These are phyloP conservation scores for Scopus umbretta DNA, from an alignment of 2,113 vertebrate species.

Conservation along the genomic window DNA sequence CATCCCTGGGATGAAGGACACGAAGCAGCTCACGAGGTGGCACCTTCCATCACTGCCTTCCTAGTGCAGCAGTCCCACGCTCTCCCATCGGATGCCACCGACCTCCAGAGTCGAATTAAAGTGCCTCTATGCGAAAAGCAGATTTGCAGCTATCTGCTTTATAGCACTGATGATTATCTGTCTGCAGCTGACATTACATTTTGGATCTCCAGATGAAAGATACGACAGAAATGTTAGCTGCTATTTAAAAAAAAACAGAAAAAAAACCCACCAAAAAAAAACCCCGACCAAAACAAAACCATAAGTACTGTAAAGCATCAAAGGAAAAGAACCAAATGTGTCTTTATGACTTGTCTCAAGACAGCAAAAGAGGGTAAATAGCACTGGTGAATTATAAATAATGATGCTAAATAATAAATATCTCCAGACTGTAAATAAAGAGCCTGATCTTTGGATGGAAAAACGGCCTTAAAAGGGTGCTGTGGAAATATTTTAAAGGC, in stretches of 20 bases:
- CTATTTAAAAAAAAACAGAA: not conserved
- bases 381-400: conserved; percentile 3
- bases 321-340: not conserved
- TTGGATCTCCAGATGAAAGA: not conserved
- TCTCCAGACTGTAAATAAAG: not conserved
- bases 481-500: not conserved
- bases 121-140: not conserved
- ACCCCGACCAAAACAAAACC: too few relatives aligned
- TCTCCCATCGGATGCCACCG: not conserved
- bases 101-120: fast-evolving
- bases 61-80: fast-evolving
- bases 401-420: conserved; percentile 19
- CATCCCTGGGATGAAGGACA: not conserved
- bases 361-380: not conserved
- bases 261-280: not conserved
- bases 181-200: not conserved
- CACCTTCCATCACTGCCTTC: not conserved
- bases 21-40: too few relatives aligned
- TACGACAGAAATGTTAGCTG: not conserved
- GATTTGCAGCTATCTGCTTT: not conserved
- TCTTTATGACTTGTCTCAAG: not conserved
- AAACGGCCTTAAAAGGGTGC: not conserved
- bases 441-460: not conserved
- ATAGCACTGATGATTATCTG: not conserved
- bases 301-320: not conserved